Evolutionary conservation across 1,140 invertebrate species (phyloP).

Genomic region (Drosophila willistoni): DNA sequence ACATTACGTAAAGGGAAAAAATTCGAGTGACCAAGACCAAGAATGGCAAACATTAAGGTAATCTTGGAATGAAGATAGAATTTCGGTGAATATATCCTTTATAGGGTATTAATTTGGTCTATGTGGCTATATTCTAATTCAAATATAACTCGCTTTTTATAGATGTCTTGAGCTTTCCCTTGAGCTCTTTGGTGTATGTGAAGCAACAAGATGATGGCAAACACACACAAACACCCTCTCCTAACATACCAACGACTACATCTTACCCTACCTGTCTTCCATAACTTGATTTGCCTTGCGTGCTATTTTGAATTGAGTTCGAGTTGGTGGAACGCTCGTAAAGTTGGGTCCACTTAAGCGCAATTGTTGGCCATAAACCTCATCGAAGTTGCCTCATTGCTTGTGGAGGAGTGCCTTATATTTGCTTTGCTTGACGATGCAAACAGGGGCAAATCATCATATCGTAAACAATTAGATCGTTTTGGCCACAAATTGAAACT

Average conservation of each 20-base stretch:
- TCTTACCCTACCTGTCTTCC: not conserved
- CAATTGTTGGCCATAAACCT: constrained; percentile 78
- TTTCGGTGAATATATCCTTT: not conserved
- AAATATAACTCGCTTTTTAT: constrained; percentile 28
- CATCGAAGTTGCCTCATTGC: constrained; percentile 23
- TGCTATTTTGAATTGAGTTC: constrained; percentile 70
- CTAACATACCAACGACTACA: not conserved
- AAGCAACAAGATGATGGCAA: constrained; percentile 27
- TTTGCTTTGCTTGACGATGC: constrained; percentile 11
- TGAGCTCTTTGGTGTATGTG: constrained; percentile 8
- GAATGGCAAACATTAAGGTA: not conserved
- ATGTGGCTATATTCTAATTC: not conserved
- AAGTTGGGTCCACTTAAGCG: constrained; percentile 76
- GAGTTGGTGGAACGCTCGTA: constrained; percentile 63
- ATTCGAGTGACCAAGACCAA: too few species aligned
- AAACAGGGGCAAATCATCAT: constrained; percentile 31
- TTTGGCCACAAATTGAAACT: constrained; percentile 72
- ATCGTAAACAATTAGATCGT: constrained; percentile 75
- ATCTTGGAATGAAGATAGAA: too few species aligned
- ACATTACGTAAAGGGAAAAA: not conserved
- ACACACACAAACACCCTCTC: not conserved
- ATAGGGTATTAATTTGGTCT: too few species aligned
- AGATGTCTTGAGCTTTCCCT: constrained; percentile 24
- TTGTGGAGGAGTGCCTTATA: not conserved
- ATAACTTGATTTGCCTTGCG: constrained; percentile 74